Percentiles rank a stretch among this genome's conserved stretches.
Conservation (phyloP, 2,113 vertebrate species). For the Alligator mississippiensis region DNA sequence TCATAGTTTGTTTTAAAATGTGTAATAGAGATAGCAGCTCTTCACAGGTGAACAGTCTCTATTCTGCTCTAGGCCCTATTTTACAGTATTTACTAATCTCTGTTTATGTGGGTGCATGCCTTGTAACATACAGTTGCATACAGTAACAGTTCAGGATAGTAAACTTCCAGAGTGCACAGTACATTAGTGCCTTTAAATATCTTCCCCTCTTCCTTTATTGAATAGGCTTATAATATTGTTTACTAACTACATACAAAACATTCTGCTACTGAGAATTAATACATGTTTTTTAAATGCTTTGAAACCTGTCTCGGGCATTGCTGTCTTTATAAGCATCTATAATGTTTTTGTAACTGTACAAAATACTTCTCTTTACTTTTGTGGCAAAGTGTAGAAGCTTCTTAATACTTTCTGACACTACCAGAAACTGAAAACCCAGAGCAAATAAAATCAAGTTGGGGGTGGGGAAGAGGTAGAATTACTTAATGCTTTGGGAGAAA, state of each 20-base stretch:
- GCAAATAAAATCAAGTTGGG: not conserved
- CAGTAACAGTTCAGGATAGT: rapidly evolving
- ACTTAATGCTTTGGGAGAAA: not conserved
- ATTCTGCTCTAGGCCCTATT: not conserved
- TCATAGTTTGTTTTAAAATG: not conserved
- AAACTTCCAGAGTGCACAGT: not conserved
- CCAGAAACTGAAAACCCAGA: not conserved
- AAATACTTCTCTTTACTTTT: not conserved
- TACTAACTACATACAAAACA: not conserved
- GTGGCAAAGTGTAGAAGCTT: not conserved
- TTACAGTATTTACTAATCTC: not conserved
- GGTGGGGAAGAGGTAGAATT: not conserved
- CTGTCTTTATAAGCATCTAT: not conserved
- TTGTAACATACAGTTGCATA: not conserved
- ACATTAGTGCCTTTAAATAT: not conserved
- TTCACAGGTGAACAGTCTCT: not conserved
- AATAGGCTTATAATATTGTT: not conserved
- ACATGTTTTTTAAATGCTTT: not conserved
- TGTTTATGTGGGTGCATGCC: not conserved
- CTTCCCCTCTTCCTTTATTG: not conserved
- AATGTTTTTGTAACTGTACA: not conserved
- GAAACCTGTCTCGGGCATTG: not conserved
- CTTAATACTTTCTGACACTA: not conserved
- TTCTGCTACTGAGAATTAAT: not conserved
- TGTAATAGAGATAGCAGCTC: not conserved